Base-by-base conservation (phyloP, 2,797 vertebrate genomes). In the Lycodopsis pacificus region DNA sequence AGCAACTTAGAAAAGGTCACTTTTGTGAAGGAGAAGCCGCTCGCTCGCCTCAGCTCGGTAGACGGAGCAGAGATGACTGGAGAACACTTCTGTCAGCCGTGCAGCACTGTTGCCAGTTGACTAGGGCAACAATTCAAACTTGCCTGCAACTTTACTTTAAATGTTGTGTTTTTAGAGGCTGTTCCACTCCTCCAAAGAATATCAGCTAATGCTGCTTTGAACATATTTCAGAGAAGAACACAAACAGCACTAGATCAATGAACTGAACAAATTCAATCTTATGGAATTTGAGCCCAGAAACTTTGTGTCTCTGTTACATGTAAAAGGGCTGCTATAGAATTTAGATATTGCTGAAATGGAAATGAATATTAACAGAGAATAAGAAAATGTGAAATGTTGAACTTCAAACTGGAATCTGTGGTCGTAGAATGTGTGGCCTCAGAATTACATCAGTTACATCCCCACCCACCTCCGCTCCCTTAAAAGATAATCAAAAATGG, bases 1-100 rank as follows among this genome's bases (percentile, higher is more conserved):
- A 81, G 57, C 48, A 71, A 76, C 85, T 89, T 79, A 65, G 48
- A 70, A 91, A 90, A 91, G 86, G 90, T 92, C 89, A 90, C 70
- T 87, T 75, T 66, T 72, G 40, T 80, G 62, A 86, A 88, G 82
- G 70, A 87, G 85, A 88, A 9, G 66, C 71, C 46, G 70, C 56
- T 7, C 30, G 77, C 63, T 69, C 73, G 75, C 65, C 65, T 83
- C 73, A 83, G 77, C 72, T 79, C 44, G 56, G 68, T 32, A 80
- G 66, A 79, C 44, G 54, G 27, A 73, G 53, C 12, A 65, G 46
- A 72, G 49, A 77, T 40, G 67, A 75, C 22, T 62, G 57, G 54
- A 59, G 63, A 62, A 71, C 59, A 67, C 38, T 38, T 59, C n/a
- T 40, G n/a, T 13, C 13, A 53, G 58, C 65, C 22, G 20, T 46